These are phyloP conservation scores for Enchytraeus crypticus DNA, from an alignment of 2,888 invertebrate genomes.

Conservation along the genomic window DNA sequence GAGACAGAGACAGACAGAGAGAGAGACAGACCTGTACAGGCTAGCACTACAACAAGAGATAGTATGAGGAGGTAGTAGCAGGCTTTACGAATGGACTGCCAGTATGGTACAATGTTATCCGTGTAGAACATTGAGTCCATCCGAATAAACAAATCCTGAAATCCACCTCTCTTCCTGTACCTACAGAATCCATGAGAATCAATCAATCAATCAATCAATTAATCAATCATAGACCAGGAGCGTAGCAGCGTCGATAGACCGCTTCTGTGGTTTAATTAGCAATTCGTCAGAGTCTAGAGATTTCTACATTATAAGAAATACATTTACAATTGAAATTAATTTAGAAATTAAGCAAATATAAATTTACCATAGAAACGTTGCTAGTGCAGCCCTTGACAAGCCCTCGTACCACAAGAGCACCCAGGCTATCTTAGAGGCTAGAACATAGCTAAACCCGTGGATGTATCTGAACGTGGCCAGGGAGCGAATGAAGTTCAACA, in stretches of 20 bases:
- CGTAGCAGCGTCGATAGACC: too few species aligned
- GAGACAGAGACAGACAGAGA: too few species aligned
- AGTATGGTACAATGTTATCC: conserved; percentile 22
- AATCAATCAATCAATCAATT: too few species aligned
- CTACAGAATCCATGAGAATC: too few species aligned
- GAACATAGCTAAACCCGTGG: neutral
- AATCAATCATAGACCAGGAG: too few species aligned
- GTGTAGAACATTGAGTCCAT: conserved; percentile 19
- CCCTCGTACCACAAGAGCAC: conserved; percentile 26
- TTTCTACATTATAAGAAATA: too few species aligned
- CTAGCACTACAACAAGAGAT: neutral
- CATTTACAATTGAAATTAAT: too few species aligned
- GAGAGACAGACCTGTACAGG: neutral
- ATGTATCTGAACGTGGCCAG: neutral
- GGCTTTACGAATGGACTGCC: conserved; percentile 5
- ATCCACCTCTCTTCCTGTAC: conserved; percentile 4
- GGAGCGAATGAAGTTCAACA: neutral
- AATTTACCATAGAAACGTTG: conserved; percentile 2
- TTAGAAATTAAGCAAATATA: too few species aligned
- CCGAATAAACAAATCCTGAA: conserved; percentile 12
- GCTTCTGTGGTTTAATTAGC: too few species aligned
- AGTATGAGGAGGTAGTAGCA: neutral
- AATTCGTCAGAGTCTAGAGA: too few species aligned
- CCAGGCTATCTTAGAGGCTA: conserved; percentile 25
- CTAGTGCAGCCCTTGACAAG: conserved; percentile 8